Conservation (phyloP, 2,113 vertebrate genomes). For the Tupaia tana region DNA sequence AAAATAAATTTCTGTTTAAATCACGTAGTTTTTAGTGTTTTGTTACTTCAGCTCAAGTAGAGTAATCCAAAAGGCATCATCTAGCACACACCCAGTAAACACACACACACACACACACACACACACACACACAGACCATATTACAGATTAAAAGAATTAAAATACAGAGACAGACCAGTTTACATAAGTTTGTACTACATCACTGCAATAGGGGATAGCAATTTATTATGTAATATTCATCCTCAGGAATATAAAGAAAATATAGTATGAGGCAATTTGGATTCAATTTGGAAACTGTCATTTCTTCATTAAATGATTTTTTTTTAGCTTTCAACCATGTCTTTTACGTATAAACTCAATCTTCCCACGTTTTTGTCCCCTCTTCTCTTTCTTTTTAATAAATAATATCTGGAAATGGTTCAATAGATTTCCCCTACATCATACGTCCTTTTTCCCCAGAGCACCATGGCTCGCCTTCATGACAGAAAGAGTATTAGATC, state of each 20-base stretch:
- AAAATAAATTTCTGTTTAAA: not conserved
- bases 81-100: not conserved
- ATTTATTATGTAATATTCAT: not conserved
- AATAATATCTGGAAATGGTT: not conserved
- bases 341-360: not conserved
- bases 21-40: not conserved
- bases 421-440: not conserved
- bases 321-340: not conserved
- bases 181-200: not conserved
- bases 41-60: not conserved
- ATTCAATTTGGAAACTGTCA: constrained; percentile 4
- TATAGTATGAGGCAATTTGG: not conserved
- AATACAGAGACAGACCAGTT: not conserved
- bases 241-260: not conserved
- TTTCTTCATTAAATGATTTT: constrained; percentile 32
- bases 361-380: not conserved
- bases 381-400: not conserved
- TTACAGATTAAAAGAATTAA: not conserved
- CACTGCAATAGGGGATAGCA: accelerated
- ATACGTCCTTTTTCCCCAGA: not conserved
- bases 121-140: not conserved
- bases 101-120: not conserved
- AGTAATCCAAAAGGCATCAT: not conserved
- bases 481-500: not conserved
- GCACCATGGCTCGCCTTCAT: not conserved